A percentile compares a stretch with the other conserved stretches of the same genome.
phyloP scores from a whole-genome alignment of 2,888 invertebrate genomes.

The Dicyrtomina minuta region DNA sequence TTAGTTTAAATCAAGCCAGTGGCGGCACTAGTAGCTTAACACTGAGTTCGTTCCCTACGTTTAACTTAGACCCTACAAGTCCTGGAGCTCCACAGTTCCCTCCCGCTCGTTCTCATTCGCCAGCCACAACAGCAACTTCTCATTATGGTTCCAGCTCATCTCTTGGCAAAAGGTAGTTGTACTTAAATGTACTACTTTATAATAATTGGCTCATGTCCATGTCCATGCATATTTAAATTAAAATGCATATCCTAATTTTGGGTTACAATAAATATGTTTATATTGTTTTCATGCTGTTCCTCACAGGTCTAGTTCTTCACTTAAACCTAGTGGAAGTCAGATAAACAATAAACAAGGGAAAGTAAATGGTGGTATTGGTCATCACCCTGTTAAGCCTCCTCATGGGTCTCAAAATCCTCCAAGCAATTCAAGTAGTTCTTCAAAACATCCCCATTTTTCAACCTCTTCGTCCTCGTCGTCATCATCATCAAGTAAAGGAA shows the following conservation, averaged over 20 bases:
- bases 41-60: constrained; percentile 33
- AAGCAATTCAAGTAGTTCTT: not conserved
- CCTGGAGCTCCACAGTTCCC: constrained; percentile 30
- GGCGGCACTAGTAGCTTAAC: constrained; percentile 25
- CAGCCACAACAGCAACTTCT: not conserved
- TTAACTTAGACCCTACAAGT: constrained; percentile 37
- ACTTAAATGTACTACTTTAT: too few relatives aligned
- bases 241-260: too few relatives aligned
- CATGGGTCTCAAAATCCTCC: constrained; percentile 13
- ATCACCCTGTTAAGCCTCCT: constrained; percentile 17
- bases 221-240: too few relatives aligned
- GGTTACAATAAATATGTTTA: too few relatives aligned
- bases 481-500: constrained; percentile 16
- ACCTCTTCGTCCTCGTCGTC: not conserved
- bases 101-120: constrained; percentile 12
- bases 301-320: constrained; percentile 22
- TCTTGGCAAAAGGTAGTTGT: constrained; percentile 29
- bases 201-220: not conserved
- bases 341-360: constrained; percentile 22
- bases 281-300: too few relatives aligned
- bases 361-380: constrained; percentile 31
- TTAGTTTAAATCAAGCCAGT: constrained; percentile 58
- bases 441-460: constrained; percentile 22
- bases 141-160: constrained; percentile 10
- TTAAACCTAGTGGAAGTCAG: constrained; percentile 20